phyloP scores from a whole-genome alignment of 2,888 invertebrate species.

The Xanthostigma xanthostigma region DNA sequence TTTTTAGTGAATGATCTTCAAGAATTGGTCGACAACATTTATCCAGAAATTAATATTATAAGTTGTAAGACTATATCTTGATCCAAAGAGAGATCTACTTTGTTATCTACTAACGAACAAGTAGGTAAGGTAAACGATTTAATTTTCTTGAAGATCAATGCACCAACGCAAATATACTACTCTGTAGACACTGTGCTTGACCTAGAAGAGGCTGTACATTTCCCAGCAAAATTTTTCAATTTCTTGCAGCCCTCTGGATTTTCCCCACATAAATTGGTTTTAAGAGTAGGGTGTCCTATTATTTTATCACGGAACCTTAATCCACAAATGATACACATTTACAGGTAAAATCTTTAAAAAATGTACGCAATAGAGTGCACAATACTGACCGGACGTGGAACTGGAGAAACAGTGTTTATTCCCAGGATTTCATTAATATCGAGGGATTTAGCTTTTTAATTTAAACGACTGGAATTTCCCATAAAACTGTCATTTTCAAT shows the following conservation, averaged over 20 bases:
- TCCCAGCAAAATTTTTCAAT: slow-evolving; percentile 12
- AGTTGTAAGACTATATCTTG: slow-evolving; percentile 8
- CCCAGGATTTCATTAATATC: slow-evolving; percentile 12
- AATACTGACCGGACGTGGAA: slow-evolving; percentile 9
- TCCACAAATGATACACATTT: slow-evolving; percentile 13
- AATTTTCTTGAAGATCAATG: slow-evolving; percentile 7
- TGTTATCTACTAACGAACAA: slow-evolving; percentile 9
- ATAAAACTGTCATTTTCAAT: slow-evolving; percentile 5
- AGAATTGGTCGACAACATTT: slow-evolving; percentile 7
- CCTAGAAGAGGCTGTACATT: slow-evolving; percentile 10
- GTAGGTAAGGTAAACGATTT: slow-evolving; percentile 9
- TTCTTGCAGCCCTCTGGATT: slow-evolving; percentile 9
- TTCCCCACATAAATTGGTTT: slow-evolving; percentile 10
- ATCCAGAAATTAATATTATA: slow-evolving; percentile 10
- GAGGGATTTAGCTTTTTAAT: slow-evolving; percentile 11
- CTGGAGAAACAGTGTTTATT: slow-evolving; percentile 10
- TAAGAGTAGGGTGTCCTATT: slow-evolving; percentile 10
- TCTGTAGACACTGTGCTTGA: slow-evolving; percentile 11
- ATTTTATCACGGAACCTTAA: slow-evolving; percentile 11
- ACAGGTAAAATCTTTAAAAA: slow-evolving; percentile 7
- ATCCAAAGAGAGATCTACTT: slow-evolving; percentile 9
- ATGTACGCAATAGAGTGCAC: slow-evolving; percentile 9
- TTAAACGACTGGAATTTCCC: slow-evolving; percentile 12
- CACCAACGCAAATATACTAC: slow-evolving; percentile 9
- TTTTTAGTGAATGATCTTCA: slow-evolving; percentile 8